These are phyloP conservation scores for Drosophila mayaguana DNA, from an alignment of 2,888 invertebrate species.

Conservation along the genomic window DNA sequence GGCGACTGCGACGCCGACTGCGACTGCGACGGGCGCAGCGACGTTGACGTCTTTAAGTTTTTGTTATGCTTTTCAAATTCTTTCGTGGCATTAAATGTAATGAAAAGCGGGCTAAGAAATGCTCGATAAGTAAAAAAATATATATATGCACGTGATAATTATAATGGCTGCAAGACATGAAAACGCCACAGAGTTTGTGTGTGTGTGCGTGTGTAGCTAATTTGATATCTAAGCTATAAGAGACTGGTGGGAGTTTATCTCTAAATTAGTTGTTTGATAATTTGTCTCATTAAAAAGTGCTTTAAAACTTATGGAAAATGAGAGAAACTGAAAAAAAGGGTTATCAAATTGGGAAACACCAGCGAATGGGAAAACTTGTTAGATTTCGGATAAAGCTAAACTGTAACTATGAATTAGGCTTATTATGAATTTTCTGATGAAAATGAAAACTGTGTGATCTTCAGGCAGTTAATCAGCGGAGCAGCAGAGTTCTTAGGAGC, in stretches of 20 bases:
- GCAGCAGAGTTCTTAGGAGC: neutral
- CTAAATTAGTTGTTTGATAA: slow-evolving; percentile 51
- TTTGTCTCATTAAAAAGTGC: slow-evolving; percentile 46
- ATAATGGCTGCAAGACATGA: slow-evolving; percentile 72
- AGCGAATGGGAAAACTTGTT: neutral
- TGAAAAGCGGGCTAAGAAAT: slow-evolving; percentile 76
- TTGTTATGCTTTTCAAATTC: slow-evolving; percentile 79
- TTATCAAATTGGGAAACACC: slow-evolving; percentile 6
- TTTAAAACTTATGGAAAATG: slow-evolving; percentile 32
- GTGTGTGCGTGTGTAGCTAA: slow-evolving; percentile 1
- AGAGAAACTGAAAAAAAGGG: slow-evolving; percentile 14
- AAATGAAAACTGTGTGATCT: slow-evolving; percentile 4
- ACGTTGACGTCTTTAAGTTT: slow-evolving; percentile 33
- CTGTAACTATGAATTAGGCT: slow-evolving; percentile 3
- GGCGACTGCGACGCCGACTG: neutral
- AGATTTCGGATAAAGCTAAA: neutral
- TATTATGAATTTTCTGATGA: neutral
- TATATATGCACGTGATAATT: slow-evolving; percentile 70
- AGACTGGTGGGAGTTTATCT: slow-evolving; percentile 37
- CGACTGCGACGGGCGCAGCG: neutral
- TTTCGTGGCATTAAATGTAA: slow-evolving; percentile 77
- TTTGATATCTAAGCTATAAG: slow-evolving; percentile 17
- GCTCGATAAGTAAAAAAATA: slow-evolving; percentile 58
- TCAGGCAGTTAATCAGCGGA: neutral
- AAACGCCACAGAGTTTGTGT: slow-evolving; percentile 25